These are phyloP conservation scores for Perithous albicinctus DNA, from an alignment of 2,888 invertebrate species.

Conservation along the genomic window DNA sequence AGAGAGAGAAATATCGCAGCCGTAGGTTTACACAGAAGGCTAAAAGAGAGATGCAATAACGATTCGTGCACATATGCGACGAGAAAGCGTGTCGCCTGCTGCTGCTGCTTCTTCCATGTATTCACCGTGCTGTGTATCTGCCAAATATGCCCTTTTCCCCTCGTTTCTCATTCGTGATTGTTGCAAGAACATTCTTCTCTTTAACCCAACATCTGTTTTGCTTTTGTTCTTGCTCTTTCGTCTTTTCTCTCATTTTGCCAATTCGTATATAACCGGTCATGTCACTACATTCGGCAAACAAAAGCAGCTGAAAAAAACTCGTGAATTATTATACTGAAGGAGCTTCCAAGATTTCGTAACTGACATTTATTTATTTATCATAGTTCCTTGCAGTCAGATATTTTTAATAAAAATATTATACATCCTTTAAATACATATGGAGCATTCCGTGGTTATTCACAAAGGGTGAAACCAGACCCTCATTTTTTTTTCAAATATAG, in stretches of 20 bases:
- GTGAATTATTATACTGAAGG: constrained; percentile 33
- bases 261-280: constrained; percentile 26
- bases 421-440: no score
- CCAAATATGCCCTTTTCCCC: constrained; percentile 59
- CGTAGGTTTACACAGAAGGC: not conserved
- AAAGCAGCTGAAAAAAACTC: constrained; percentile 24
- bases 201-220: constrained; percentile 6
- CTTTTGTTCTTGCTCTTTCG: constrained; percentile 19
- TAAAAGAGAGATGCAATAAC: constrained; percentile 36
- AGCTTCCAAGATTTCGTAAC: not conserved
- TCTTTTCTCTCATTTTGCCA: constrained; percentile 42
- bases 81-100: constrained; percentile 40
- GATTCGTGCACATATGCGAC: constrained; percentile 49
- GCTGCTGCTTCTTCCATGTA: constrained; percentile 35
- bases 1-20: no score
- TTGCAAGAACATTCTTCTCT: constrained; percentile 47
- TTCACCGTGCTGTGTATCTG: constrained; percentile 49
- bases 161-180: constrained; percentile 59
- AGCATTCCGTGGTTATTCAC: no score
- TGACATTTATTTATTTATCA: no score
- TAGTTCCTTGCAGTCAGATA: no score
- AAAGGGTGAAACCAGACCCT: no score
- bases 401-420: no score
- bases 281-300: constrained; percentile 11
- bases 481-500: no score